Conservation (phyloP, 2,888 invertebrate genomes). For the Agriopis marginaria region DNA sequence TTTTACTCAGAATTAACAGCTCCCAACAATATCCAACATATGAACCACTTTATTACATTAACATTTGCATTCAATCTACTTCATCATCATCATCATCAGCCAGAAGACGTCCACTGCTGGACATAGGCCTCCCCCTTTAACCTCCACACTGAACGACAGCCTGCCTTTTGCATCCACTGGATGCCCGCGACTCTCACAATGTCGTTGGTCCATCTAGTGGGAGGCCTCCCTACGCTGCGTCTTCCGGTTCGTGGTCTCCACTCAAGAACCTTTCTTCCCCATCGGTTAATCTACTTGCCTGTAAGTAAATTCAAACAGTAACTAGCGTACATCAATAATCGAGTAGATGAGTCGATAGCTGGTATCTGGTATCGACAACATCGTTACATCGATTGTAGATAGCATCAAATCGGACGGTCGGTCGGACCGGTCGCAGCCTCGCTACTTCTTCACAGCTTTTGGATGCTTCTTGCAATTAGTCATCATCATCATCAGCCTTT, state of each 20-base stretch:
- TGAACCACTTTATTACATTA: background rate
- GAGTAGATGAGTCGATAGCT: conserved; percentile 21
- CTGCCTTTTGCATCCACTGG: too few species aligned
- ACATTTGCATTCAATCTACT: conserved; percentile 1
- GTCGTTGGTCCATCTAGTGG: too few species aligned
- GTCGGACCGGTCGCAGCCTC: background rate
- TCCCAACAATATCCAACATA: background rate
- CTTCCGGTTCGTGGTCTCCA: too few species aligned
- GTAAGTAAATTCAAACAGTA: conserved; percentile 5
- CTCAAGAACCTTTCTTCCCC: too few species aligned
- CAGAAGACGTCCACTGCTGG: too few species aligned
- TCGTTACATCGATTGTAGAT: conserved; percentile 27
- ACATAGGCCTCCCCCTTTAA: too few species aligned
- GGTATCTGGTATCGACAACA: conserved; percentile 29
- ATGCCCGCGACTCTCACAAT: too few species aligned
- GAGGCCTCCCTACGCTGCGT: too few species aligned
- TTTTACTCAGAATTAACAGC: background rate
- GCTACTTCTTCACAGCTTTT: conserved; percentile 2
- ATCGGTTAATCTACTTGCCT: too few species aligned
- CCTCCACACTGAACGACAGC: too few species aligned
- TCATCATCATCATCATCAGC: too few species aligned
- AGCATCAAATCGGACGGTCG: conserved; percentile 10
- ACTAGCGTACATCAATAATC: conserved; percentile 19
- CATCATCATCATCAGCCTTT: too few species aligned
- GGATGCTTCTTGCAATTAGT: background rate